Evolutionary conservation across 2,797 vertebrate genomes (phyloP), one percentile per base, ranked within the genome.

Genomic region (Trachurus trachurus): DNA sequence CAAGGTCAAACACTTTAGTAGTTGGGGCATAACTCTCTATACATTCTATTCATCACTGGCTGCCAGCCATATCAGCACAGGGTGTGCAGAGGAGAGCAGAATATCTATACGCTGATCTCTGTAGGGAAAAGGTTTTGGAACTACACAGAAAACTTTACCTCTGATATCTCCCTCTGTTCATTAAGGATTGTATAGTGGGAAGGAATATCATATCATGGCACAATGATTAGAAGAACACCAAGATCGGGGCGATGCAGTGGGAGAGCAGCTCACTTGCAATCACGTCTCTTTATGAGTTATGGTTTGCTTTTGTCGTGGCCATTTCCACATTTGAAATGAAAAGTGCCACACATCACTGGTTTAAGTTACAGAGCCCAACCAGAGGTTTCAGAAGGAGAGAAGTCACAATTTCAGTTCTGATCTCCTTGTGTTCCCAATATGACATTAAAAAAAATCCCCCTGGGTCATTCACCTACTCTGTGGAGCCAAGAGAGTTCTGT

Each of bases 401-500:
- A 72, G 37, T 56, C 6, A 12, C 31, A 63, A 47, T 65, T 84
- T 71, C 68, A 68, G 19, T 57, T 77, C 31, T 77, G 80, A 71
- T 86, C 74, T 76, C 85, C 26, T 59, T 16, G 17, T 69, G 67
- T 50, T 83, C 60, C 74, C 71, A 66, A 66, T 63, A 80, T 71
- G 80, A 84, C 76, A 79, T 68, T 34, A 85, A 85, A 66, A 34
- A 34, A 67, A 71, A 76, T 79, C 79, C 83, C 86, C 83, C 47
- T 21, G 63, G 88, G 89, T 89, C 84, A 76, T 89, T 81, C 86
- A 87, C 81, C 87, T 87, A 79, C 87, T 80, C 81, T 80, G 81
- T 80, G 84, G 78, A 88, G 82, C 86, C 74, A 56, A 74, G 82
- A 87, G 85, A 83, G 74, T 81, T 92, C 86, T 90, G 89, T 90